A percentile compares a stretch with the other conserved stretches of the same genome.
Evolutionary conservation across 2,797 vertebrate genomes (phyloP).

Genomic region (Bothrops alternatus): DNA sequence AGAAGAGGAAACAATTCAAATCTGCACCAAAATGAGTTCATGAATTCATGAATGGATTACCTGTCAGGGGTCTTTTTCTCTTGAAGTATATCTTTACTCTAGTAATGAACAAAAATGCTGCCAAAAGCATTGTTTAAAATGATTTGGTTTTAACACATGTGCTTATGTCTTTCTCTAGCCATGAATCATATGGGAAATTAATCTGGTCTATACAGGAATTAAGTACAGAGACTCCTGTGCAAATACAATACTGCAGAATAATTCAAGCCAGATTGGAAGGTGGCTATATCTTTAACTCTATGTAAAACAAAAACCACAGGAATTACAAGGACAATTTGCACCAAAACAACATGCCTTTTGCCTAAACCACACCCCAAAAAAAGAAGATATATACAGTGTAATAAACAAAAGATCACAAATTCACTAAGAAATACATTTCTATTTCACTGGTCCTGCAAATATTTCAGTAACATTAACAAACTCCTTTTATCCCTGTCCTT

Average conservation of each 20-base stretch:
- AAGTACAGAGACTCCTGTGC: constrained; percentile 44
- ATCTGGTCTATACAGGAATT: constrained; percentile 28
- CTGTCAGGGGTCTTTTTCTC: neutral
- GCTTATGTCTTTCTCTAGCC: neutral
- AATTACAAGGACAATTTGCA: constrained; percentile 37
- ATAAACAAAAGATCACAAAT: constrained; percentile 30
- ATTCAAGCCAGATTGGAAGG: constrained; percentile 36
- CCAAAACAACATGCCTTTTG: constrained; percentile 27
- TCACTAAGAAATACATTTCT: constrained; percentile 38
- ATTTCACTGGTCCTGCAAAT: constrained; percentile 39
- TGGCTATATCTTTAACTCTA: constrained; percentile 27
- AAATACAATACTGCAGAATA: constrained; percentile 43
- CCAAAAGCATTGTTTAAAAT: neutral
- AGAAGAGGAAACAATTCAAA: neutral
- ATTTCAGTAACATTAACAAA: constrained; percentile 25
- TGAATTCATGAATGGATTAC: neutral
- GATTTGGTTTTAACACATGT: neutral
- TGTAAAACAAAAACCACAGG: constrained; percentile 40
- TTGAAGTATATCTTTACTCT: neutral
- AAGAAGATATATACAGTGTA: neutral
- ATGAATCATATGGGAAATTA: constrained; percentile 30
- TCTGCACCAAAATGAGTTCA: neutral
- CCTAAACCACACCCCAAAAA: constrained; percentile 5
- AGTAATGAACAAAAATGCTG: neutral
- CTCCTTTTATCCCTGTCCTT: neutral